These are phyloP conservation scores for Shinisaurus crocodilurus DNA, from an alignment of 2,113 vertebrate genomes.

Conservation along the genomic window DNA sequence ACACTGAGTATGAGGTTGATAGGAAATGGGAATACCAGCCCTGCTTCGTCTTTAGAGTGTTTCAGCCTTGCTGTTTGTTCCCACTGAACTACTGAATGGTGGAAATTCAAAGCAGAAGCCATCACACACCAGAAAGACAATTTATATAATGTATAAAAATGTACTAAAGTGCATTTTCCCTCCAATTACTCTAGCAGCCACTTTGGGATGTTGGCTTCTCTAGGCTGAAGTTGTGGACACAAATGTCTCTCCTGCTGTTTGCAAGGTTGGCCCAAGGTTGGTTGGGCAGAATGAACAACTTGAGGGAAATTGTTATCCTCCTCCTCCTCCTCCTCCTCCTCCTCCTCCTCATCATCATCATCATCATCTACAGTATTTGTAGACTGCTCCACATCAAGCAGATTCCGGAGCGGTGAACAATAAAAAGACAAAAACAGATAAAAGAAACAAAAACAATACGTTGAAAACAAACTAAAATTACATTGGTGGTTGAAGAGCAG, in stretches of 20 bases:
- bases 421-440: no score
- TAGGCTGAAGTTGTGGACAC: background rate
- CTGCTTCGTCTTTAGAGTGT: conserved; percentile 59
- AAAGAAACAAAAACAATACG: no score
- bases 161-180: conserved; percentile 42
- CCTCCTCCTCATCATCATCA: no score
- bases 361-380: no score
- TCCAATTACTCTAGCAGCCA: conserved; percentile 40
- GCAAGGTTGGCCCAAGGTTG: background rate
- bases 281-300: background rate
- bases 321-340: no score
- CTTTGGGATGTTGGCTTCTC: conserved; percentile 33
- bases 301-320: background rate
- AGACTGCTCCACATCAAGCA: no score
- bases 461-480: no score
- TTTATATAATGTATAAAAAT: conserved; percentile 52
- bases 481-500: no score
- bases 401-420: no score
- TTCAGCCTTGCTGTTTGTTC: conserved; percentile 54
- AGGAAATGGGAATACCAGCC: conserved; percentile 63
- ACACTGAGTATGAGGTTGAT: conserved; percentile 59
- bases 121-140: conserved; percentile 16
- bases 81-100: conserved; percentile 53
- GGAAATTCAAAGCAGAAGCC: conserved; percentile 62
- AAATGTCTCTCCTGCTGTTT: conserved; percentile 1